Evolutionary conservation across 2,797 vertebrate genomes (phyloP).

Genomic region (Heterohyrax brucei): DNA sequence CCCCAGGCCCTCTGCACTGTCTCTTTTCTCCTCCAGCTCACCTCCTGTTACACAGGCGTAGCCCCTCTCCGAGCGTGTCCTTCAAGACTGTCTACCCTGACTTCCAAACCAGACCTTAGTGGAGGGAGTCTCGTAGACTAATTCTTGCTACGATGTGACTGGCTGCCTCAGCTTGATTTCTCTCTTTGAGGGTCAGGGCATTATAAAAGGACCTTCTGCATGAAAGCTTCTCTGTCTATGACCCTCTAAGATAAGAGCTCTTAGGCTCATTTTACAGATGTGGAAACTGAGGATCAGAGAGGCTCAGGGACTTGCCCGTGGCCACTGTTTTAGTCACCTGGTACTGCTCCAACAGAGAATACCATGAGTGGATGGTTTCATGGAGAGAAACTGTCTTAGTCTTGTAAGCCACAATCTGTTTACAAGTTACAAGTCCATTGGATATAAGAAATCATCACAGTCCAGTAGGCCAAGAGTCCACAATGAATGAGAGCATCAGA

Average conservation of each 20-base stretch:
- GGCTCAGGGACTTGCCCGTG: neutral
- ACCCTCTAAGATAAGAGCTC: neutral
- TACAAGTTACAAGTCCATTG: too few species aligned
- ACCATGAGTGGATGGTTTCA: too few species aligned
- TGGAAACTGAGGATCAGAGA: neutral
- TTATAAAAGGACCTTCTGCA: neutral
- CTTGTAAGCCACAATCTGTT: too few species aligned
- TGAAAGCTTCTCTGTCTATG: neutral
- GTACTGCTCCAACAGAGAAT: too few species aligned
- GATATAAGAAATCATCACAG: too few species aligned
- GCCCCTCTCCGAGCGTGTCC: neutral
- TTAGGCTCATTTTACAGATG: neutral
- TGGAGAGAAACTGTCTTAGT: too few species aligned
- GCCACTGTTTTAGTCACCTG: too few species aligned
- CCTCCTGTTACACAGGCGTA: neutral
- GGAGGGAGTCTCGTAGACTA: neutral
- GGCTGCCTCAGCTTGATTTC: neutral
- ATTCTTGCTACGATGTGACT: slow-evolving; percentile 60
- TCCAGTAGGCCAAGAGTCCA: too few species aligned
- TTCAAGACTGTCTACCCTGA: neutral
- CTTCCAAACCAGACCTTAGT: neutral
- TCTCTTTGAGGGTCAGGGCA: neutral
- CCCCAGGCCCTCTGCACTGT: too few species aligned
- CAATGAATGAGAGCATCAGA: too few species aligned
- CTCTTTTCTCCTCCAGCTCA: neutral